Conservation (phyloP, 2,888 invertebrate genomes). For the Lasius platythorax region DNA sequence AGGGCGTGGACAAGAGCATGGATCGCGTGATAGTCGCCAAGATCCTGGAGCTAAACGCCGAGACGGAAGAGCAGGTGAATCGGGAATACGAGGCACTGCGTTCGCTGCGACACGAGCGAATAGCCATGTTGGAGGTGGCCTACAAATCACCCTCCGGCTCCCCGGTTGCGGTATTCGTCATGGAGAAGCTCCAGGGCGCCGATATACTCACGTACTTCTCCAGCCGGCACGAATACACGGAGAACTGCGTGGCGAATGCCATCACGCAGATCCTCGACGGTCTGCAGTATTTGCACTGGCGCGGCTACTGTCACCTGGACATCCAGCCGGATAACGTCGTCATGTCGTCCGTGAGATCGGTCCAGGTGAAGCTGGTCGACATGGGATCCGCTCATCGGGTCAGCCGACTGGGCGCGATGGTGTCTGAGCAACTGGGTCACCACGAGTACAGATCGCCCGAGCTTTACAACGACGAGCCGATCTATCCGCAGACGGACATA, state of each 20-base stretch:
- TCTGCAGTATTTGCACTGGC: constrained; percentile 97
- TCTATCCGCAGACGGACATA: constrained; percentile 96
- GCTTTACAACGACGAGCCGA: constrained; percentile 94
- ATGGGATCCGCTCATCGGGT: constrained; percentile 95
- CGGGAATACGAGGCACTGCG: constrained; percentile 95
- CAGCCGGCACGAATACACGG: constrained; percentile 95
- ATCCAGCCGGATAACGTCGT: constrained; percentile 98
- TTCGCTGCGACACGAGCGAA: constrained; percentile 94
- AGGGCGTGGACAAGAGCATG: constrained; percentile 91
- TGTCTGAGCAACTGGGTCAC: constrained; percentile 90
- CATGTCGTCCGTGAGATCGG: constrained; percentile 94
- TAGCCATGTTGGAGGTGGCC: constrained; percentile 92
- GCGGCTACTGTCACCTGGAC: constrained; percentile 95
- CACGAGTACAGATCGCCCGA: constrained; percentile 96
- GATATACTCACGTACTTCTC: constrained; percentile 96
- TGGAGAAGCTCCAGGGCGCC: constrained; percentile 96
- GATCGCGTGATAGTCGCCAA: constrained; percentile 95
- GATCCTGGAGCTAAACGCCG: constrained; percentile 90
- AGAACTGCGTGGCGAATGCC: constrained; percentile 96
- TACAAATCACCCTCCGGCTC: constrained; percentile 90
- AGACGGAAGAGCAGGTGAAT: constrained; percentile 88
- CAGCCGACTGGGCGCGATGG: constrained; percentile 91
- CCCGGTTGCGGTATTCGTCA: constrained; percentile 90
- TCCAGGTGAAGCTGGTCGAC: constrained; percentile 96
- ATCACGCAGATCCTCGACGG: constrained; percentile 95